phyloP scores from a whole-genome alignment of 2,113 vertebrate species.

The Vireo altiloquus region DNA sequence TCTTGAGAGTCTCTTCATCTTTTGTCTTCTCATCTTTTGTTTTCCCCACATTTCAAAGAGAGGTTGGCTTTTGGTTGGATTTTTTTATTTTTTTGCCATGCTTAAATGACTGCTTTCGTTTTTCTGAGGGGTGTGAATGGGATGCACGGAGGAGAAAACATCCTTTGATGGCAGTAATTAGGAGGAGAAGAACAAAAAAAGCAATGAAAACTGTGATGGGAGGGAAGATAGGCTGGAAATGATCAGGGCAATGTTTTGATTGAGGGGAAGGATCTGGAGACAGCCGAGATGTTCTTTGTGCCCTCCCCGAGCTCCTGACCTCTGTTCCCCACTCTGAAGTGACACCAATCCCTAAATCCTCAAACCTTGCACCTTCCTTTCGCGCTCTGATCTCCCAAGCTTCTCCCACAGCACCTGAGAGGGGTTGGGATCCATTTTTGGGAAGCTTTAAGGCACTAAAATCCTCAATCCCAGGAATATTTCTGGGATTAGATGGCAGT shows the following conservation, averaged over 20 bases:
- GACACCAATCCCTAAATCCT: not conserved
- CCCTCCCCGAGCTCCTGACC: not conserved
- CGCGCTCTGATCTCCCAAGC: not conserved
- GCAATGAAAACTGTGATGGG: not conserved
- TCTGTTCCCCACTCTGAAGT: not conserved
- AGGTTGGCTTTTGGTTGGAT: not conserved
- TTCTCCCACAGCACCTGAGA: not conserved
- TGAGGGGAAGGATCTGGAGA: not conserved
- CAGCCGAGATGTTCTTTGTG: not conserved
- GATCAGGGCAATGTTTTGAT: not conserved
- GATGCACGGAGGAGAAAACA: not conserved
- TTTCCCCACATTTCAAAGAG: not conserved
- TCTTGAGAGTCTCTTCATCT: not conserved
- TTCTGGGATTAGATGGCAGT: not conserved
- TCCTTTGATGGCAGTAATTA: slow-evolving; percentile 51
- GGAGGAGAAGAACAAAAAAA: not conserved
- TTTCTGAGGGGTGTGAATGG: not conserved
- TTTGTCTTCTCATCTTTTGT: not conserved
- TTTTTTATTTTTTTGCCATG: not conserved
- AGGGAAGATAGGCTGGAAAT: not conserved
- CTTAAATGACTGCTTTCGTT: slow-evolving; percentile 20
- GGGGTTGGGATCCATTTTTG: not conserved
- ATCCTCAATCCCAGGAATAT: not conserved
- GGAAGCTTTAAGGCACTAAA: not conserved
- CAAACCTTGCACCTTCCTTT: not conserved